Evolutionary conservation across 2,797 vertebrate genomes (phyloP).

Genomic region (Glyptemys insculpta): DNA sequence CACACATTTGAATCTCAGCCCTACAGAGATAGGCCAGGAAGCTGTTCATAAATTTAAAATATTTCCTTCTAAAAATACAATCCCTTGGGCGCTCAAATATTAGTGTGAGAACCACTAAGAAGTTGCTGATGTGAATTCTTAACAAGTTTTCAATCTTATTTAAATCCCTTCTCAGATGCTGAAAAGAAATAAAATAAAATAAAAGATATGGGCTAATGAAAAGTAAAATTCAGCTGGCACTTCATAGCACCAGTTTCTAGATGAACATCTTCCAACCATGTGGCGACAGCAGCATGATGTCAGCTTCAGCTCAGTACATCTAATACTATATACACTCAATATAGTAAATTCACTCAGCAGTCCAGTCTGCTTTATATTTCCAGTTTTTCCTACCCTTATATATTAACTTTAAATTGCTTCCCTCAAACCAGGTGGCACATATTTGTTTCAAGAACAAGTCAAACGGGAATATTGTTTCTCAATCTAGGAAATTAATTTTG

Average conservation of each 20-base stretch:
- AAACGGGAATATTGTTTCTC: conserved; percentile 17
- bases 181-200: background rate
- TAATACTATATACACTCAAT: conserved; percentile 20
- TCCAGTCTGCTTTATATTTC: background rate
- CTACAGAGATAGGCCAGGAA: background rate
- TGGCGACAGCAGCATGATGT: background rate
- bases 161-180: background rate
- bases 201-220: background rate
- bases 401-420: background rate
- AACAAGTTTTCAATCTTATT: background rate
- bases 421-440: background rate
- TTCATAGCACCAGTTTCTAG: conserved; percentile 27
- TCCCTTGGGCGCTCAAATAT: background rate
- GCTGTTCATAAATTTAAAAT: background rate
- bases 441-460: conserved; percentile 32
- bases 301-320: background rate
- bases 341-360: conserved; percentile 14
- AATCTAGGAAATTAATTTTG: conserved; percentile 57
- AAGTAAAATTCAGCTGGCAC: background rate
- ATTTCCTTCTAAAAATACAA: background rate
- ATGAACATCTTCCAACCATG: conserved; percentile 1
- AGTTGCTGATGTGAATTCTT: background rate
- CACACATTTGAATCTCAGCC: background rate
- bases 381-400: background rate
- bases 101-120: background rate